Percentiles rank a stretch among this genome's conserved stretches.
Evolutionary conservation across 2,888 invertebrate genomes (phyloP).

Genomic region (Halictus ligatus): DNA sequence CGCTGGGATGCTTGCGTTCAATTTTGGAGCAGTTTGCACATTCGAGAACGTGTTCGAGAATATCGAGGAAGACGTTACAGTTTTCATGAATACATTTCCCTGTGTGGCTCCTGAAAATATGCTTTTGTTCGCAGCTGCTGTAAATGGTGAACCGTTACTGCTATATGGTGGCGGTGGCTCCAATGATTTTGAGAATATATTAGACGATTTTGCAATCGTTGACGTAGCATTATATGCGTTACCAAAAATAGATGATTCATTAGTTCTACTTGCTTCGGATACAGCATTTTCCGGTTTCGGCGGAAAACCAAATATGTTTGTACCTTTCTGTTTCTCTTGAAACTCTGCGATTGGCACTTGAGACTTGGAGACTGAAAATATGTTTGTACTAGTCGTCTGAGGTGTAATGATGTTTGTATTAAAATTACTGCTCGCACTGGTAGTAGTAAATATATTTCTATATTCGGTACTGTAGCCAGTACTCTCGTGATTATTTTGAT

Average conservation of each 20-base stretch:
- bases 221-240: conserved; percentile 18
- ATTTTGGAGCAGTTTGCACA: conserved; percentile 18
- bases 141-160: conserved; percentile 50
- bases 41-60: conserved; percentile 36
- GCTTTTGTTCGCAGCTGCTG: conserved; percentile 57
- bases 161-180: conserved; percentile 10
- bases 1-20: not conserved
- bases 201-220: conserved; percentile 24
- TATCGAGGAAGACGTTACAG: conserved; percentile 30
- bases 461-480: not conserved
- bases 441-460: conserved; percentile 28
- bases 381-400: conserved; percentile 16
- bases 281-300: conserved; percentile 7
- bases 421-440: not conserved
- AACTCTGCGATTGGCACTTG: not conserved
- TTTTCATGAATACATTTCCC: conserved; percentile 61
- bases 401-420: conserved; percentile 9
- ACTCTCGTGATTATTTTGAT: conserved; percentile 19
- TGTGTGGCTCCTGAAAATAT: conserved; percentile 63
- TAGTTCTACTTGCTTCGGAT: not conserved
- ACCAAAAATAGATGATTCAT: conserved; percentile 3
- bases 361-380: not conserved
- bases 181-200: conserved; percentile 38
- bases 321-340: conserved; percentile 14
- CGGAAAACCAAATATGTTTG: conserved; percentile 15